Evolutionary conservation across 2,113 vertebrate genomes (phyloP), one percentile per base, ranked within the genome.

Genomic region (Ophiodon elongatus): DNA sequence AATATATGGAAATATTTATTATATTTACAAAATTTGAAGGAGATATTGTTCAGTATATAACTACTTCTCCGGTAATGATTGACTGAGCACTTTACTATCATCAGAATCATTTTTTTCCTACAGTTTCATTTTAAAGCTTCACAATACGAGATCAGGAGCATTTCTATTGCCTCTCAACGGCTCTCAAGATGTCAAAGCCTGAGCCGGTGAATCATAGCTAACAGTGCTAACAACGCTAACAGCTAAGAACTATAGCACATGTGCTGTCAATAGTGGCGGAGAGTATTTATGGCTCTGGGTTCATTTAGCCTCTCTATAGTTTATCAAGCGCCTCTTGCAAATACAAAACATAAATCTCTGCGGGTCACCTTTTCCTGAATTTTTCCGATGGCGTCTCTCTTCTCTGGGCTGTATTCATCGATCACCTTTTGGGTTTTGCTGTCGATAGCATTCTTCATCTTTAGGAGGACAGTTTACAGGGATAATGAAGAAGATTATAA

Each of bases 351-450:
- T 31, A 4, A 35, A 64, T 50, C 25, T 71, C 19, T 71, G 33
- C 1, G 1, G 27, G 23, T 85, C 70, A 89, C 90, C 87, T 85
- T 89, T 41, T 87, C 76, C 73, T 91, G 90, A 73, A 91, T 73
- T n/a, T 11, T 73, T 50, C 86, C 11, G 60, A 91, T 75, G 47
- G 67, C 17, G 3, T 63, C 45, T 75, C 60, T 86, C 45, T 56
- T 76, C 59, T 80, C 59, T 1, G 0, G 71, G 8, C 25, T 82
- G 29, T 86, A 91, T 9, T 73, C 25, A 9, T 1, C 0, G 43
- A 91, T 60, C 39, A 17, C 39, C 1, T 0, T 6, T 7, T 1
- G 64, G 17, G 62, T 60, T 77, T 79, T 73, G 21, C 1, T 27
- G 67, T 69, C 11, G 14, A 87, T 71, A 2, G 10, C 56, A 8